phyloP scores from a whole-genome alignment of 1,140 invertebrate genomes.

The Listronotus oregonensis region DNA sequence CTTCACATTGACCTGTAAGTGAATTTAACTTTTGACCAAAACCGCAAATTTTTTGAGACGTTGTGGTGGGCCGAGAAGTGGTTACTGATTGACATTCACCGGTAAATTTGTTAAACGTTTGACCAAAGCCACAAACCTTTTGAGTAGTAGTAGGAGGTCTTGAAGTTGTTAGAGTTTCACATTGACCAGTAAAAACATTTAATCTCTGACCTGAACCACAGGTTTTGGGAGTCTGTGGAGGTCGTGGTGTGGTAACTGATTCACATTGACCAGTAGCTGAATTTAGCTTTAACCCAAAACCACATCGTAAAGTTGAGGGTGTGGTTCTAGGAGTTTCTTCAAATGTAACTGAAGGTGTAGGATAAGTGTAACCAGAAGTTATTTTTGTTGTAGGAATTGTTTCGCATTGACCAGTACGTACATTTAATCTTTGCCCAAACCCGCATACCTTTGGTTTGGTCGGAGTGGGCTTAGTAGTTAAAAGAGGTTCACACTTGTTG shows the following conservation, averaged over 20 bases:
- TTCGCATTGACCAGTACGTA: background rate
- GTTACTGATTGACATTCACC: conserved; percentile 23
- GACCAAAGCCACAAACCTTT: conserved; percentile 10
- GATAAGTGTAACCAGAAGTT: conserved; percentile 1
- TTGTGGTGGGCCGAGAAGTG: conserved; percentile 9
- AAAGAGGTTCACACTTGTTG: conserved; percentile 2
- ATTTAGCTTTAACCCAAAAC: conserved; percentile 6
- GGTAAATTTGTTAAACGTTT: conserved; percentile 13
- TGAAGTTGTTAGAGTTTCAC: conserved; percentile 19
- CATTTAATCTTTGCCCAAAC: too few species aligned
- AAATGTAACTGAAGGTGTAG: background rate
- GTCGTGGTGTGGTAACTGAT: background rate
- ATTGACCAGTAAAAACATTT: conserved; percentile 4
- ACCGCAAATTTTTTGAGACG: too few species aligned
- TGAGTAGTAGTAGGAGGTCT: background rate
- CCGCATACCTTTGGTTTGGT: too few species aligned
- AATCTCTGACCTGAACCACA: conserved; percentile 14
- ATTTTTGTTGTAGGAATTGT: conserved; percentile 5
- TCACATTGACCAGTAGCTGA: conserved; percentile 8
- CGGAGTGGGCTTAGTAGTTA: too few species aligned
- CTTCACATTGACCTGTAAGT: too few species aligned
- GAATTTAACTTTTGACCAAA: too few species aligned
- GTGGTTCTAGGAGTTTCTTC: background rate
- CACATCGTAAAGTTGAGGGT: background rate
- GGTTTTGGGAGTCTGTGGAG: background rate